These are phyloP conservation scores for Rhaphigaster nebulosa DNA, from an alignment of 2,888 invertebrate species.

Conservation along the genomic window DNA sequence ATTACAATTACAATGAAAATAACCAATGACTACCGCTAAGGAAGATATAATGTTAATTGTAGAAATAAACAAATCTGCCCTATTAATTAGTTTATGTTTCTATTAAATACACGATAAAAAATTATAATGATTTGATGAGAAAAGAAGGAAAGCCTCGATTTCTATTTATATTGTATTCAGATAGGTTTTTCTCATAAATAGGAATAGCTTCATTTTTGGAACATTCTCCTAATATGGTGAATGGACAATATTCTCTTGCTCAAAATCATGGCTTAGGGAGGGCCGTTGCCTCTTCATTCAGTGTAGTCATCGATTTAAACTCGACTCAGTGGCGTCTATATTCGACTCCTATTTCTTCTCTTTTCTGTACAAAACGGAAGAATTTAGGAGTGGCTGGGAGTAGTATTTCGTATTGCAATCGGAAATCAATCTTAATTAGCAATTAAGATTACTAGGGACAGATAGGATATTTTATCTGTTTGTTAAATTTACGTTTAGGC, in stretches of 20 bases:
- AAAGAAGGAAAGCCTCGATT: background rate
- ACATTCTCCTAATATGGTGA: background rate
- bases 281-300: background rate
- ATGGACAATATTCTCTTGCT: background rate
- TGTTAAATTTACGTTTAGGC: too few relatives aligned
- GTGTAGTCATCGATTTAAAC: slow-evolving; percentile 17
- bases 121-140: background rate
- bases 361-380: background rate
- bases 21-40: too few relatives aligned
- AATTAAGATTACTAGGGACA: too few relatives aligned
- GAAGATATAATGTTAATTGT: too few relatives aligned
- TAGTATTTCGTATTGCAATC: background rate
- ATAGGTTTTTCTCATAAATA: background rate
- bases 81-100: too few relatives aligned
- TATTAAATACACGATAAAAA: too few relatives aligned
- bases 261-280: background rate
- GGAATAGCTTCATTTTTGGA: background rate
- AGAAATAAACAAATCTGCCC: too few relatives aligned
- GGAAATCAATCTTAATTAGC: too few relatives aligned
- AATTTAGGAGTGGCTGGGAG: background rate
- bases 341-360: background rate
- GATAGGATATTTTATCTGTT: too few relatives aligned
- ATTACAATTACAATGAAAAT: too few relatives aligned
- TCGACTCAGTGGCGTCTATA: background rate
- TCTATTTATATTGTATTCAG: background rate